Base-by-base conservation (phyloP, 2,888 invertebrate species). In the Abrostola triplasia region DNA sequence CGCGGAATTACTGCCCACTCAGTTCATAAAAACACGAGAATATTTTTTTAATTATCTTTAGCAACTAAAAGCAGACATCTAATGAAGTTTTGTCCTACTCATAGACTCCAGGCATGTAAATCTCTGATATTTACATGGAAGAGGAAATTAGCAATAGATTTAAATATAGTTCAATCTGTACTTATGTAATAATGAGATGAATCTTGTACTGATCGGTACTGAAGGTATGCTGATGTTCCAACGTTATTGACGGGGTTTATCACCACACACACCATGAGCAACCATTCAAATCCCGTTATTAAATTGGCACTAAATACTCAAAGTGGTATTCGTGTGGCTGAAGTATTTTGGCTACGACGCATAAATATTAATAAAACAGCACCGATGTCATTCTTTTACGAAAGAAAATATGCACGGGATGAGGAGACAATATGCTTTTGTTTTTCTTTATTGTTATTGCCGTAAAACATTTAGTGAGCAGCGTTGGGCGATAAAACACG, bases 391-490 rank as follows among this genome's bases (percentile, higher is more conserved):
- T 91, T 92, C 84, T 90, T 92, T 91, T 89, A 85, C 86, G 82
- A 87, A 87, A 85, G 88, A 92, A 90, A 91, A 92, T 87, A 88
- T 88, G 84, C 85, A 83, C 83, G 86, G 86, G 83, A 85, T 86
- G 88, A 86, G 82, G 76, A 89, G 87, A 92, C 92, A 91, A 92
- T 93, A 92, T 91, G 88, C 91, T 92, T 93, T 92, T 93, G 92
- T 93, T 91, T 93, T 92, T 94, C 92, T 94, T 94, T 93, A 94
- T 92, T 92, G 92, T 93, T 92, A 94, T 93, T 92, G 88, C 90
- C 88, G 91, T 92, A 90, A 93, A 93, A 90, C 93, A 93, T 94
- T 94, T 93, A 94, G 93, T 89, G 87, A 85, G 86, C 87, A 83
- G 83, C 87, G 83, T 82, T 85, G 85, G 77, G 81, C 88, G 77